Evolutionary conservation across 2,113 vertebrate species (phyloP).

Genomic region (Tyrannus savana): DNA sequence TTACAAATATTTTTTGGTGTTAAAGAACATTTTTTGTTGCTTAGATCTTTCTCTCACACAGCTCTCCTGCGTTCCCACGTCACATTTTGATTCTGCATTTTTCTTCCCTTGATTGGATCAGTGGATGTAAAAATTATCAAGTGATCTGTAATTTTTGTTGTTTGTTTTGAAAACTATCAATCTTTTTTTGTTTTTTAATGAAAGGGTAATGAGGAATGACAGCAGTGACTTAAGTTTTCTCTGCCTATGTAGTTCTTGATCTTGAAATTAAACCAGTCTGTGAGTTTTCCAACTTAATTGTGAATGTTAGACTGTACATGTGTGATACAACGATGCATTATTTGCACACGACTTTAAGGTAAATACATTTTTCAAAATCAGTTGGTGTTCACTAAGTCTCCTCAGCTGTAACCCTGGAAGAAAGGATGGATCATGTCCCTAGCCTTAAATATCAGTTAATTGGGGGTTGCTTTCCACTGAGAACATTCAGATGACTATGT

Average conservation of each 20-base stretch:
- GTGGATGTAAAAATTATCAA: neutral
- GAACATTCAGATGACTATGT: neutral
- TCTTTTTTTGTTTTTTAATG: neutral
- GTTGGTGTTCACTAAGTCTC: neutral
- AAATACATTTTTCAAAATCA: neutral
- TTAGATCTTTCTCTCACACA: neutral
- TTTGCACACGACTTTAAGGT: neutral
- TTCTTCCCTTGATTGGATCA: neutral
- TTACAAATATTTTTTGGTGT: neutral
- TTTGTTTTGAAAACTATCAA: neutral
- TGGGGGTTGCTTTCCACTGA: neutral
- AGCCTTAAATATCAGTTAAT: neutral
- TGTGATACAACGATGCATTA: neutral
- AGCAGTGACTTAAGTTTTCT: neutral
- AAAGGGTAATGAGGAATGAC: neutral
- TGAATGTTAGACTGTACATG: neutral
- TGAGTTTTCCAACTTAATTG: neutral
- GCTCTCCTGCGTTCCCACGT: neutral
- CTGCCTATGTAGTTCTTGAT: neutral
- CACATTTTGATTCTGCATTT: neutral
- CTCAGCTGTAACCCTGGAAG: neutral
- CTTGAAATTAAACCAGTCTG: neutral
- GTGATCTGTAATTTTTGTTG: neutral
- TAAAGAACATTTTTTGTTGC: neutral
- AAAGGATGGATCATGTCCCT: neutral